phyloP scores from a whole-genome alignment of 92 coral and sea anemone species.

The Zoanthus solanderi region DNA sequence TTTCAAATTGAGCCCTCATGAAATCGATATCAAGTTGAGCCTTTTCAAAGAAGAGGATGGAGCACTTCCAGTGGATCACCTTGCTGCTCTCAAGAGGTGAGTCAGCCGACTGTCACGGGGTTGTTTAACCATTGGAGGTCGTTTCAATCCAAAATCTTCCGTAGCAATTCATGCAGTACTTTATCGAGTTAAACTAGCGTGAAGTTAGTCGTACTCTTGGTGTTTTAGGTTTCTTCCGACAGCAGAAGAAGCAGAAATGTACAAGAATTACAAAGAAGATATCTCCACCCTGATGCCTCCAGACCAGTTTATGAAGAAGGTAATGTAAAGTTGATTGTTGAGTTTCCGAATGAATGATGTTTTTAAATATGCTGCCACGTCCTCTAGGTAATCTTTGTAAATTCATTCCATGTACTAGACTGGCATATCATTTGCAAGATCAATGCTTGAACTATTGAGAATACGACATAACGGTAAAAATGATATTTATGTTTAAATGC shows the following conservation, averaged over 20 bases:
- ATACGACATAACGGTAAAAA: too few species aligned
- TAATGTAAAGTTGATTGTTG: slow-evolving; percentile 6
- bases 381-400: too few species aligned
- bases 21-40: slow-evolving; percentile 87
- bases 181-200: not conserved
- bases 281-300: slow-evolving; percentile 70
- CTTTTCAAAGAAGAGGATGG: slow-evolving; percentile 90
- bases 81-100: slow-evolving; percentile 95
- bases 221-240: slow-evolving; percentile 87
- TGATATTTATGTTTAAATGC: too few species aligned
- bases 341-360: too few species aligned
- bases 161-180: too few species aligned
- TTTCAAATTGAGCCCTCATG: slow-evolving; percentile 78
- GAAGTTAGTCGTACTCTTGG: not conserved
- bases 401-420: too few species aligned
- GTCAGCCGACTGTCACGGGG: not conserved
- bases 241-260: slow-evolving; percentile 95
- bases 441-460: too few species aligned
- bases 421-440: too few species aligned
- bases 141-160: not conserved
- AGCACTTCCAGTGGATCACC: slow-evolving; percentile 91
- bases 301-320: slow-evolving; percentile 96
- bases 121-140: not conserved
- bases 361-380: too few species aligned
- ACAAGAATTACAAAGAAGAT: slow-evolving; percentile 88